These are phyloP conservation scores for Sycophila texana DNA, from an alignment of 2,888 invertebrate species.

Conservation along the genomic window DNA sequence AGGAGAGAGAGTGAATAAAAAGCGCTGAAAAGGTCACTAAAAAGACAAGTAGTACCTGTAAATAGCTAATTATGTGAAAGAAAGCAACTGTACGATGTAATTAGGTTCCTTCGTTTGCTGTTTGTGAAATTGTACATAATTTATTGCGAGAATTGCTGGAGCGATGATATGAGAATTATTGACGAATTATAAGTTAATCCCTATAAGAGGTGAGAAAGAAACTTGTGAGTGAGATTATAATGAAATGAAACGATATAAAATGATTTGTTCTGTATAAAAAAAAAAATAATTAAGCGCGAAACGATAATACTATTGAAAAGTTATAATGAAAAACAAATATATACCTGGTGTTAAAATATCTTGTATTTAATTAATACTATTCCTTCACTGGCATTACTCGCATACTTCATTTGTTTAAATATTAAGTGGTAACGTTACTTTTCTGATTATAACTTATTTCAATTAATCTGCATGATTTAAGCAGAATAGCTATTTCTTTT, in stretches of 20 bases:
- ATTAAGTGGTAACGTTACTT: constrained; percentile 24
- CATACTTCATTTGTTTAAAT: constrained; percentile 20
- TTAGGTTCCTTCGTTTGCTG: constrained; percentile 76
- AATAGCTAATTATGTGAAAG: constrained; percentile 74
- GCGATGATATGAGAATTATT: constrained; percentile 44
- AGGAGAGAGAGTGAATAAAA: constrained; percentile 25
- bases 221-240: constrained; percentile 63
- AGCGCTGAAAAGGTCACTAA: constrained; percentile 49
- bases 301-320: constrained; percentile 73
- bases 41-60: constrained; percentile 74
- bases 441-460: constrained; percentile 70
- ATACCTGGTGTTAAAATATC: constrained; percentile 73
- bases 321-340: constrained; percentile 72
- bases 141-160: constrained; percentile 66
- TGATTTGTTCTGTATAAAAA: constrained; percentile 71
- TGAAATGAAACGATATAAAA: constrained; percentile 64
- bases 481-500: constrained; percentile 75
- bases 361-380: constrained; percentile 33
- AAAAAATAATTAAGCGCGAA: constrained; percentile 58
- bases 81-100: constrained; percentile 70
- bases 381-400: neutral
- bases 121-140: constrained; percentile 76
- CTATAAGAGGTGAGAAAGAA: constrained; percentile 64
- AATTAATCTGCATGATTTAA: constrained; percentile 76
- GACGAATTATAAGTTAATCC: constrained; percentile 53